Conservation (phyloP, 2,888 invertebrate species). For the Stenichneumon culpator region DNA sequence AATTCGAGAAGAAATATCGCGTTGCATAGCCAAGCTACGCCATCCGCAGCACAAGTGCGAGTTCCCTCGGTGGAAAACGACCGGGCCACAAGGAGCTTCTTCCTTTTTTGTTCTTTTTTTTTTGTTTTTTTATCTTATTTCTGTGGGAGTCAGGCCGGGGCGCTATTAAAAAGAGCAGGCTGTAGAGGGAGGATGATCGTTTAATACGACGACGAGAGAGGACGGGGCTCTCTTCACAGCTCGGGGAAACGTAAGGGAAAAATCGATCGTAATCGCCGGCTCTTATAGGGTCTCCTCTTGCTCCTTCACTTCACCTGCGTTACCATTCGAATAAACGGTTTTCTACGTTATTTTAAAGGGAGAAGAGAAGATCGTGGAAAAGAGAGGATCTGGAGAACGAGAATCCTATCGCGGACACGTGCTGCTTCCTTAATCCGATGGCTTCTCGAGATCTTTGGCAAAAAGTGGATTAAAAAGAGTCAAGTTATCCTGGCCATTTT, state of each 20-base stretch:
- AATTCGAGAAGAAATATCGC: slow-evolving; percentile 69
- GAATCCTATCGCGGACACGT: slow-evolving; percentile 50
- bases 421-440: slow-evolving; percentile 44
- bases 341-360: slow-evolving; percentile 49
- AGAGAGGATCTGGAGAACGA: slow-evolving; percentile 7
- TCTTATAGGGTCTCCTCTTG: slow-evolving; percentile 45
- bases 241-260: slow-evolving; percentile 49
- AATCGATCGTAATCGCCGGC: slow-evolving; percentile 65
- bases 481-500: slow-evolving; percentile 37
- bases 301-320: slow-evolving; percentile 43
- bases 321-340: slow-evolving; percentile 65
- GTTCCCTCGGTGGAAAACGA: slow-evolving; percentile 59
- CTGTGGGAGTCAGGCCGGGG: slow-evolving; percentile 39
- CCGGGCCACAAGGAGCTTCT: slow-evolving; percentile 50
- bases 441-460: slow-evolving; percentile 29
- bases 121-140: slow-evolving; percentile 26
- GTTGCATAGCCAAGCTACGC: slow-evolving; percentile 51
- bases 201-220: slow-evolving; percentile 62
- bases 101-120: slow-evolving; percentile 24
- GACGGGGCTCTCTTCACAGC: slow-evolving; percentile 34
- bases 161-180: slow-evolving; percentile 65
- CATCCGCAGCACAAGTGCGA: slow-evolving; percentile 57
- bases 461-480: slow-evolving; percentile 7
- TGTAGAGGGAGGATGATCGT: slow-evolving; percentile 63
- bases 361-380: slow-evolving; percentile 1